Evolutionary conservation across 2,797 vertebrate genomes (phyloP).

Genomic region (Knipowitschia caucasica): DNA sequence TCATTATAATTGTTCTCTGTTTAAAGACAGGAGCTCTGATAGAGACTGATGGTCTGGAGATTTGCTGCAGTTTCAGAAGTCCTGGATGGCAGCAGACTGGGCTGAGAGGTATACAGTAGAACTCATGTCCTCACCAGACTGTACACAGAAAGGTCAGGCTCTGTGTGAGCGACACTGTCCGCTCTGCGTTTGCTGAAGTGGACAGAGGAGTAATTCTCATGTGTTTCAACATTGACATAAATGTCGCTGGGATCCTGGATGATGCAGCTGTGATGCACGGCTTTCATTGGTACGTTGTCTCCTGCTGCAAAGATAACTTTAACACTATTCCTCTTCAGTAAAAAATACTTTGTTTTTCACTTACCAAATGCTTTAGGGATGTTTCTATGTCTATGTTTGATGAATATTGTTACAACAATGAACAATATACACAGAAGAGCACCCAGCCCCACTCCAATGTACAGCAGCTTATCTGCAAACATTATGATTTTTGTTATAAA

Average conservation of each 20-base stretch:
- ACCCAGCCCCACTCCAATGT: slow-evolving; percentile 28
- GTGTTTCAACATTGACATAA: slow-evolving; percentile 13
- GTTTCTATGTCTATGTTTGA: slow-evolving; percentile 27
- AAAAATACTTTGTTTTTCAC: neutral
- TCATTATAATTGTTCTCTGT: too few relatives aligned
- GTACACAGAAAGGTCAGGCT: neutral
- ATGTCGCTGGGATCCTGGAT: neutral
- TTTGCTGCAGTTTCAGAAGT: too few relatives aligned
- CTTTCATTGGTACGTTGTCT: fast-evolving
- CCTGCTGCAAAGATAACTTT: slow-evolving; percentile 16
- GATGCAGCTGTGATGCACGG: neutral
- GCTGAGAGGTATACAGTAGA: too few relatives aligned
- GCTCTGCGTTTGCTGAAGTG: slow-evolving; percentile 11
- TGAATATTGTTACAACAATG: slow-evolving; percentile 23
- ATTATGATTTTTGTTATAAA: neutral
- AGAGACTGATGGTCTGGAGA: too few relatives aligned
- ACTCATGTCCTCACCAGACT: neutral
- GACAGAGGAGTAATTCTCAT: slow-evolving; percentile 34
- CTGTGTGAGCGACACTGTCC: neutral
- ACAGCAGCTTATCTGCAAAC: slow-evolving; percentile 35
- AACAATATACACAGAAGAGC: slow-evolving; percentile 25
- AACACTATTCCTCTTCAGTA: neutral
- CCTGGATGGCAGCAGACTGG: too few relatives aligned
- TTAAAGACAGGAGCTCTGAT: too few relatives aligned
- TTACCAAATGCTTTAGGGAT: slow-evolving; percentile 28